Base-by-base conservation (phyloP, 2,888 invertebrate genomes). In the Protodeltote pygarga region DNA sequence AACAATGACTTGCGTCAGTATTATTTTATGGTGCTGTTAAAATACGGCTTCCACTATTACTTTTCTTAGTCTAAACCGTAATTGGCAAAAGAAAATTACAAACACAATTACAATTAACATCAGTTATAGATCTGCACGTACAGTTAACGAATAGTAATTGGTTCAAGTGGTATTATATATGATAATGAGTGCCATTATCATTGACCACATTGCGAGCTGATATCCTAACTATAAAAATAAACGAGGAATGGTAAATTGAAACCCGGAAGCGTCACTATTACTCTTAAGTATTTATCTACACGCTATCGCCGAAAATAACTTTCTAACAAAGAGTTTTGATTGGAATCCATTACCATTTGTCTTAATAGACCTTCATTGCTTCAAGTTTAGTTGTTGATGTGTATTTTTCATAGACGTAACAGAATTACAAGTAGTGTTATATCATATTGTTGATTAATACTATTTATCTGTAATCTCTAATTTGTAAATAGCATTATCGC, bases 221-320 rank as follows among this genome's bases (percentile, higher is more conserved):
- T 65, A 64, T 59, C 51, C 63, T 48, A 47, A 28, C 48, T 39
- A 38, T 47, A 51, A 54, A 50, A 48, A 38, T 54, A 29, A 62
- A 54, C 28, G 37, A 65, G 65, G 62, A 60, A 70, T 73, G 62
- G 73, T 71, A 69, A 65, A 68, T 67, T 71, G 62, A 70, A 70
- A 71, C 71, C 79, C 81, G 81, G 81, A 81, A 79, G 79, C 77
- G 58, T 53, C 48, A 50, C 64, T 59, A 72, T 75, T 72, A 73
- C 59, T 59, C 58, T 34, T 49, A 65, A 65, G 60, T 53, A 37
- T 73, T 79, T 77, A 79, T 70, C 66, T 50, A 67, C 80, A 80
- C 75, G 80, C 80, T 55, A 76, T 70, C 52, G 42, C 32, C 35
- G 23, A 69, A n/a, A 54, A 51, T 58, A 48, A 70, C 79, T 80